Base-by-base conservation (phyloP, 2,888 invertebrate species). In the Dryocosmus kuriphilus region DNA sequence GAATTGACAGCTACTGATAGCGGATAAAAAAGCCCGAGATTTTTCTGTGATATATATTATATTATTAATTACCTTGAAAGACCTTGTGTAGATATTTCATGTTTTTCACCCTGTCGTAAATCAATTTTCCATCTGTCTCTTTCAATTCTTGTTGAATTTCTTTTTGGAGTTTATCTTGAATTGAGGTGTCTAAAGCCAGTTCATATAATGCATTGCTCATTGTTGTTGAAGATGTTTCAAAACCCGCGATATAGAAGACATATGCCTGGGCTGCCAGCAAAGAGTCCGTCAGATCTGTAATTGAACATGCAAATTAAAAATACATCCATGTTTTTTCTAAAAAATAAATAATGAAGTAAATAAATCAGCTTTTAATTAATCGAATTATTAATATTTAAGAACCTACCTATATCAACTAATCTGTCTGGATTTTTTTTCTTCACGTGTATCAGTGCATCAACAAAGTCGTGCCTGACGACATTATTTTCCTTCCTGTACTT, bases 161-260 rank as follows among this genome's bases (percentile, higher is more conserved):
- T 14, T 86, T 76, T 22, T 89, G 83, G 24, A 92, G 83, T 77
- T 86, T 89, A 11, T 91, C 88, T 80, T 93, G 93, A 19, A 92
- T 85, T 2, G 88, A 85, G 5, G 87, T 91, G 83, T 92, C 88
- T 2, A 90, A 79, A 0, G 93, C 92, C 24, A 93, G 86, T 80
- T 91, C 90, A 81, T 92, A 92, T 14, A 92, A 85, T 30, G 89
- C 88, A 79, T 92, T 91, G 74, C 91, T 90, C 73, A 92, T 88
- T 0, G 92, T 91, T 1, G 91, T 88, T 0, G 92, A 92, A 0
- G 92, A 92, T 0, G 92, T 92, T 82, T 93, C 92, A 80, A 92
- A 93, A 11, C 93, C 93, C 57, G 92, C 93, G 55, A 91, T 62
- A 78, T 92, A 92, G 82, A 93, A 93, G 16, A 92, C 89, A 60